Evolutionary conservation across 1,140 invertebrate species (phyloP), one percentile per base, ranked within the genome.

Genomic region (Zophobas morio): DNA sequence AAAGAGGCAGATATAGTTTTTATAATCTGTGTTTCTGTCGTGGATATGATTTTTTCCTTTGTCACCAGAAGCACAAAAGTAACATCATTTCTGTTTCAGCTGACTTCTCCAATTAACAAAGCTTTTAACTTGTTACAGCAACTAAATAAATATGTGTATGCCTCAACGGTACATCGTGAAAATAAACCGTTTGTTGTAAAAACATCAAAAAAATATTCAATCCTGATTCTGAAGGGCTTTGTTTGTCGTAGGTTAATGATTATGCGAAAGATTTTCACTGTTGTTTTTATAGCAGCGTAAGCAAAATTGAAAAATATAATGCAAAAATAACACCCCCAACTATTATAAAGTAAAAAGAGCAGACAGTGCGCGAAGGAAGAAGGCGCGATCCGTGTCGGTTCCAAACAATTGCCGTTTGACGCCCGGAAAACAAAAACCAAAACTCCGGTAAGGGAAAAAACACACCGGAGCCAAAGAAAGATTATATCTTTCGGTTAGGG

Each of bases 361-460:
- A 51, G 53, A 49, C 70, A 51, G 72, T 32, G 54, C 34, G 57
- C 47, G 49, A 75, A 70, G 53, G 76, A 75, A 66, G 74, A 76
- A 78, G 75, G 81, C 79, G 81, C 74, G 72, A 80, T 73, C 78
- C 79, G 76, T 81, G 63, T 74, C 79, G 75, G 79, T 82, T 82
- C 79, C 81, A 70, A 82, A 82, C 79, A 82, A 80, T 82, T 82
- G 79, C 75, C 76, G 77, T 78, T 81, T 78, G 79, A 80, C 79
- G 79, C 66, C 81, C 78, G 79, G 79, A 78, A 81, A 79, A 79
- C 79, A 79, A 76, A 80, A 81, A 75, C 76, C 75, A 66, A 78
- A 81, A 81, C 80, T 80, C 74, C 75, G 34, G 70, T 42, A 66
- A 74, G 72, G 47, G 20, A 66, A 78, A 79, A 75, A 79, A 76